A percentile compares a stretch with the other conserved stretches of the same genome.
Evolutionary conservation across 2,113 vertebrate species (phyloP).

Genomic region (Dasyornis broadbenti): DNA sequence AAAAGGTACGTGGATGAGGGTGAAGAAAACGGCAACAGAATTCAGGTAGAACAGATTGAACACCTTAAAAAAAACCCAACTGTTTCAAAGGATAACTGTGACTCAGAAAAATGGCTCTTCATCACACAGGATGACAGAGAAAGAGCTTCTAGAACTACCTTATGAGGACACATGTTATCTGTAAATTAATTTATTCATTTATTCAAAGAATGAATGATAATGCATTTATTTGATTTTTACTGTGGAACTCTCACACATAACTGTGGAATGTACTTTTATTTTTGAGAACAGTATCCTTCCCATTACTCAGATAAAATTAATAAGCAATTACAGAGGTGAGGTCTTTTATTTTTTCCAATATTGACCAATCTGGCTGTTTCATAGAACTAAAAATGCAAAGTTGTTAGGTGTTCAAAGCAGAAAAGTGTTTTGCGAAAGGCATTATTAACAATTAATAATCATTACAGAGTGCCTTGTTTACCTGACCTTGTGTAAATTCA

Average conservation of each 20-base stretch:
- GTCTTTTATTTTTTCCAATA: constrained; percentile 20
- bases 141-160: background rate
- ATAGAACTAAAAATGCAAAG: constrained; percentile 62
- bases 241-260: background rate
- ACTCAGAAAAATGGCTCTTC: background rate
- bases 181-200: background rate
- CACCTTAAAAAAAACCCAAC: background rate
- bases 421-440: constrained; percentile 77
- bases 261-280: background rate
- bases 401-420: constrained; percentile 70
- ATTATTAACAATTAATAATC: constrained; percentile 90
- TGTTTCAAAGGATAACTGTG: background rate
- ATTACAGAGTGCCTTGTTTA: constrained; percentile 85
- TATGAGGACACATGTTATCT: background rate
- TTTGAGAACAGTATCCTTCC: constrained; percentile 18
- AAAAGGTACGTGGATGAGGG: background rate
- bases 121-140: background rate
- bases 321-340: constrained; percentile 37
- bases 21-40: background rate
- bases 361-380: constrained; percentile 54
- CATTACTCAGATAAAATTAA: constrained; percentile 37
- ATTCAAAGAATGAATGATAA: background rate
- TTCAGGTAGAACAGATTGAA: background rate
- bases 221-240: background rate
- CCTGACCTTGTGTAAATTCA: constrained; percentile 83